Percentiles rank a stretch among this genome's conserved stretches.
These are phyloP conservation scores for Epinephelus coioides DNA, from an alignment of 2,797 vertebrate genomes.

Conservation along the genomic window DNA sequence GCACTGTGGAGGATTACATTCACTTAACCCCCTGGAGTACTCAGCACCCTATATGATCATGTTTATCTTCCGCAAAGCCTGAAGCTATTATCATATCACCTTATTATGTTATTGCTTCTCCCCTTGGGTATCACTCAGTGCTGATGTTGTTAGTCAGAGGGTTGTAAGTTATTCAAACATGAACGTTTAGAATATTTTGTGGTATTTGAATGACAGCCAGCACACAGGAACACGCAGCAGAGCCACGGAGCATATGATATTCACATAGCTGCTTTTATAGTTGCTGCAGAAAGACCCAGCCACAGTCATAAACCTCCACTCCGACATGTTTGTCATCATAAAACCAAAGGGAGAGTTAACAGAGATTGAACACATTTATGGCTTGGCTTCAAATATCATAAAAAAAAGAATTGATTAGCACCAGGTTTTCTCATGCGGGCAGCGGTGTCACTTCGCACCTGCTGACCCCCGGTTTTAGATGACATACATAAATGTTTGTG, in stretches of 20 bases:
- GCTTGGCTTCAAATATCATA: conserved; percentile 49
- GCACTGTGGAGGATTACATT: conserved; percentile 53
- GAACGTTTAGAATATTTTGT: conserved; percentile 55
- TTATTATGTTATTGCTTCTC: conserved; percentile 60
- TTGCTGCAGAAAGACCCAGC: conserved; percentile 37
- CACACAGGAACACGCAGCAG: conserved; percentile 18
- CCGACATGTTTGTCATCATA: conserved; percentile 53
- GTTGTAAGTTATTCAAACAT: conserved; percentile 79
- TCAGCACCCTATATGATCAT: conserved; percentile 54
- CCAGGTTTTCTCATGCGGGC: conserved; percentile 25
- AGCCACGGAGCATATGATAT: conserved; percentile 37
- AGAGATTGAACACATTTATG: conserved; percentile 56
- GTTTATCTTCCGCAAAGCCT: conserved; percentile 70
- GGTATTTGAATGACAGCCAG: conserved; percentile 61
- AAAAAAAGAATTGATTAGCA: conserved; percentile 52
- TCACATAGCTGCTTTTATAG: conserved; percentile 59
- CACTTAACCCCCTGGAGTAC: conserved; percentile 69
- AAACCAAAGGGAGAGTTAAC: conserved; percentile 48
- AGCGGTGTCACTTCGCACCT: conserved; percentile 39
- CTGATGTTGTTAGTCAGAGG: conserved; percentile 70
- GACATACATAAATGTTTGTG: conserved; percentile 25
- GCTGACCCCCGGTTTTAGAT: conserved; percentile 20
- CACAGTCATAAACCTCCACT: conserved; percentile 51
- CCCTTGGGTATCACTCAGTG: conserved; percentile 58
- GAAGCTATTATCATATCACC: conserved; percentile 71